These are phyloP conservation scores for Brotogeris chrysoptera DNA, from an alignment of 2,797 vertebrate species.

Conservation along the genomic window DNA sequence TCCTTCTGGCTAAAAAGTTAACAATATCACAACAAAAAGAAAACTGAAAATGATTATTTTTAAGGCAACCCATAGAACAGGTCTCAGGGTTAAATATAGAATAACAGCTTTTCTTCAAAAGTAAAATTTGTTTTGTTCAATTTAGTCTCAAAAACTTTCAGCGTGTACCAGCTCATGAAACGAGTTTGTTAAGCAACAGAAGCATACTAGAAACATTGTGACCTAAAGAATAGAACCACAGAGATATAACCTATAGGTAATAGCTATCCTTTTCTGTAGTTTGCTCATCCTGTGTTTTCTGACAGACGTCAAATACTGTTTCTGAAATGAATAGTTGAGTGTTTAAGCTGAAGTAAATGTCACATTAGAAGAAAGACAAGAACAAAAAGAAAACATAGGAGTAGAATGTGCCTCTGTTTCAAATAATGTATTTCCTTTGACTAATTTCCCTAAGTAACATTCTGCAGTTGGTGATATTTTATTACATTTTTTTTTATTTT, in stretches of 20 bases:
- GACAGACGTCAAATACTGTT: neutral
- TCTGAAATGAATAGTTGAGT: neutral
- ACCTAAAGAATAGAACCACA: neutral
- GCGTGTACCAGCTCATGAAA: neutral
- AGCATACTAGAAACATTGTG: neutral
- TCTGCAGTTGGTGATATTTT: neutral
- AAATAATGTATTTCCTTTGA: neutral
- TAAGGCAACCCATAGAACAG: neutral
- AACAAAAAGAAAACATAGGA: neutral
- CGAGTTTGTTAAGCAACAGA: slow-evolving; percentile 29
- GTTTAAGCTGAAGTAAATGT: neutral
- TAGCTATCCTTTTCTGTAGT: neutral
- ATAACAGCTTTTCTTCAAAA: slow-evolving; percentile 4
- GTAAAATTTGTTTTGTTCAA: slow-evolving; percentile 39
- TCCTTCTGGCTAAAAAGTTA: slow-evolving; percentile 46
- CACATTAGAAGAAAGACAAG: neutral
- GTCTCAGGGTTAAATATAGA: slow-evolving; percentile 27
- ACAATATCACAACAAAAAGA: slow-evolving; percentile 31
- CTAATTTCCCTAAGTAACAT: neutral
- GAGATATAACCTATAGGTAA: neutral
- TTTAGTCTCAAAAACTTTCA: slow-evolving; percentile 1
- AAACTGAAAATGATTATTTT: slow-evolving; percentile 25
- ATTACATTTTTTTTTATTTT: neutral
- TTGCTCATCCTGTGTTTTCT: neutral
- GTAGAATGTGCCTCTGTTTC: neutral